phyloP scores from a whole-genome alignment of 2,888 invertebrate genomes.

The Megaustenia siamemsis region DNA sequence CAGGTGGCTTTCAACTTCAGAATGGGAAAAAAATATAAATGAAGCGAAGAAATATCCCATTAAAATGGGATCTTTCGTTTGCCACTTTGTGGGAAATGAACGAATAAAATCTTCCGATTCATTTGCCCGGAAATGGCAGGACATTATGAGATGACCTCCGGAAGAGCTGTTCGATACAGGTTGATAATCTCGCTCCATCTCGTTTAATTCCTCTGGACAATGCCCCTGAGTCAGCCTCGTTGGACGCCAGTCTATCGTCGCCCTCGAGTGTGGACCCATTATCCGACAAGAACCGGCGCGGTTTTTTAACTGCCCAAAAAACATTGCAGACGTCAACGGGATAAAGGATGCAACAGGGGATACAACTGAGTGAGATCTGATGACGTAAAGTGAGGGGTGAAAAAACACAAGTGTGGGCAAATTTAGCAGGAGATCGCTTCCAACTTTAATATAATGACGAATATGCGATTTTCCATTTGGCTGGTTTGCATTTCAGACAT shows the following conservation, averaged over 20 bases:
- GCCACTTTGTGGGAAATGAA: neutral
- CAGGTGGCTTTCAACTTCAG: no score
- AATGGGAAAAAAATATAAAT: no score
- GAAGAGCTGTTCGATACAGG: neutral
- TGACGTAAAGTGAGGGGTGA: no score
- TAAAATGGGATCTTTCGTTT: neutral
- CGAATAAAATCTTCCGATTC: neutral
- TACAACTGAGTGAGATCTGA: no score
- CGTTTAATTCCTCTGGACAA: neutral
- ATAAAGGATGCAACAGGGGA: no score
- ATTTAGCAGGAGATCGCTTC: no score
- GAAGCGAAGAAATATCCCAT: neutral
- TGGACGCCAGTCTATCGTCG: constrained; percentile 8
- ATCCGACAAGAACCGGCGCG: neutral
- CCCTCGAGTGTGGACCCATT: neutral
- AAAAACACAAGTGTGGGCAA: no score
- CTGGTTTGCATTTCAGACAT: no score
- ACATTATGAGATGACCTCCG: neutral
- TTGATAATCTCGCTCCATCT: neutral
- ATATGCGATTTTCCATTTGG: no score
- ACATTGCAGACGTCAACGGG: no score
- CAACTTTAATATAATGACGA: no score
- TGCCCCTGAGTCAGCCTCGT: neutral
- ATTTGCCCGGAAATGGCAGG: constrained; percentile 15
- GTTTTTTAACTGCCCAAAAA: neutral